Base-by-base conservation (phyloP, 2,888 invertebrate species). In the Glyphotaelius pellucidus region DNA sequence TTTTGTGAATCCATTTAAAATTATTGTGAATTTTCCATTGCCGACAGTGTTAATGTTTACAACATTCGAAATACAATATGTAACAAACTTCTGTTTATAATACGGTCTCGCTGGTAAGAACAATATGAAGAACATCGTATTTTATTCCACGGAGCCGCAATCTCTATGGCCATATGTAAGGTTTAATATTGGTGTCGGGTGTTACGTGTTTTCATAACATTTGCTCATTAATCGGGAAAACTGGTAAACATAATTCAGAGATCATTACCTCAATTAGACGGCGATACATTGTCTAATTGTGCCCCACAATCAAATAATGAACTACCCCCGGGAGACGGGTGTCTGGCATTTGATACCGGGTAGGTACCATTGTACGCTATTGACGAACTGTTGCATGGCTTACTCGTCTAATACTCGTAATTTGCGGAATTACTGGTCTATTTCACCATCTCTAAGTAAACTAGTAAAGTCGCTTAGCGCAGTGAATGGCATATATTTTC, bases 221-320 rank as follows among this genome's bases (percentile, higher is more conserved):
- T 81, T 15, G n/a, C n/a, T 42, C 85, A n/a, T 35, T 86, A 86
- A 86, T 86, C 47, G 85, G 85, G 38, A 30, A 38, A 42, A 86
- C 30, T 42, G 85, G 90, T 91, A 91, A 91, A 91, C 90, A 91
- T 91, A 79, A 87, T 80, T 85, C 87, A 38, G 86, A 32, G 90
- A 91, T 91, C 87, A 91, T 87, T 86, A 85, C 90, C 90, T 80
- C 90, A 91, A 91, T 91, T 91, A 87, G 90, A 86, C 47, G 85
- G 85, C 42, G 42, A 86, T 42, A 30, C 42, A 15, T 42, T 86
- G 85, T 38, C 42, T 86, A 86, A 86, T 86, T 86, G 85, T 47
- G 85, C 12, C 30, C 42, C n/a, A 35, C 47, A 47, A 47, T 47
- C 47, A 47, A 47, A 47, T 42, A 15, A 25, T 42, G 19, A 38